Evolutionary conservation across 2,797 vertebrate species (phyloP).

Genomic region (Enteromius thamalakanensis): DNA sequence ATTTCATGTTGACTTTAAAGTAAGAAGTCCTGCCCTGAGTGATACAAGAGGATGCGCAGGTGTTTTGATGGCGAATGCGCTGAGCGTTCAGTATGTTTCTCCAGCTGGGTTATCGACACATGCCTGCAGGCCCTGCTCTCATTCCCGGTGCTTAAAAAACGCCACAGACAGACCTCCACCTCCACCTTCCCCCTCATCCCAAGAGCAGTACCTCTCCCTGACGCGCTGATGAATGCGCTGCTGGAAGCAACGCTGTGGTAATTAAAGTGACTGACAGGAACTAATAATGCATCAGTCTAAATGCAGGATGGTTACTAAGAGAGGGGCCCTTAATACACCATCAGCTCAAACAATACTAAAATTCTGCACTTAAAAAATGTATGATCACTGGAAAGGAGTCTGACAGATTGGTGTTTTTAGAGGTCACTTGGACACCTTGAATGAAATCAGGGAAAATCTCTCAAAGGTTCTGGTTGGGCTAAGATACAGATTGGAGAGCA

Average conservation of each 20-base stretch:
- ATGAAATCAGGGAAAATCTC: not conserved
- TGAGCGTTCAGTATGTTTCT: conserved; percentile 19
- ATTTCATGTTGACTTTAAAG: conserved; percentile 1
- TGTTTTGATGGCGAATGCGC: not conserved
- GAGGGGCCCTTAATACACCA: not conserved
- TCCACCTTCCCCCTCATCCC: not conserved
- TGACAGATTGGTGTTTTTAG: not conserved
- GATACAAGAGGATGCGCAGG: conserved; percentile 38
- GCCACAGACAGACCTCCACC: conserved; percentile 5
- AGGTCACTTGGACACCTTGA: not conserved
- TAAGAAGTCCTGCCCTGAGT: not conserved
- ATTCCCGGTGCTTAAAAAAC: conserved; percentile 28
- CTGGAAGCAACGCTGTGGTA: conserved; percentile 45
- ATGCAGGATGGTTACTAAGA: conserved; percentile 44
- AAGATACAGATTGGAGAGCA: not conserved
- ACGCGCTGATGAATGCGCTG: conserved; percentile 34
- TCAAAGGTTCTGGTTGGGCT: not conserved
- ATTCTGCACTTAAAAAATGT: not conserved
- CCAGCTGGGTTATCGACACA: conserved; percentile 26
- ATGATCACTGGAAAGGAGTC: not conserved
- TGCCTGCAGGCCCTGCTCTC: conserved; percentile 8
- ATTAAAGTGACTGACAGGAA: conserved; percentile 47
- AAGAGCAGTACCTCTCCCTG: conserved; percentile 19
- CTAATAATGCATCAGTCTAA: conserved; percentile 57
- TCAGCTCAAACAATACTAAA: conserved; percentile 18